Conservation (phyloP, 2,888 invertebrate genomes). For the Eugnorisma glareosa region DNA sequence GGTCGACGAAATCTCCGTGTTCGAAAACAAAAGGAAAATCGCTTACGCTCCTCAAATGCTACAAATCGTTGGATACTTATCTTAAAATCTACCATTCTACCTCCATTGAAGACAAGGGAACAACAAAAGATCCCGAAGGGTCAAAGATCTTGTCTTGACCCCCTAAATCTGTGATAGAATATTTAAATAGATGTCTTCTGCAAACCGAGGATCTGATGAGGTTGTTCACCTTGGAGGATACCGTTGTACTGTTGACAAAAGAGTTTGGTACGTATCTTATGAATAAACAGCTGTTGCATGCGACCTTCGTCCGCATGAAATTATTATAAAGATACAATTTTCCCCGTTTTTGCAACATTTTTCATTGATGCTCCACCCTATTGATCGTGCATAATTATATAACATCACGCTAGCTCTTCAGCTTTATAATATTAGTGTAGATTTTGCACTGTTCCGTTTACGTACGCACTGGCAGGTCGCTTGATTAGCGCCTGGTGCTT, state of each 20-base stretch:
- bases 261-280: neutral
- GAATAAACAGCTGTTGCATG: too few species aligned
- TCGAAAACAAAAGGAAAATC: conserved; percentile 32
- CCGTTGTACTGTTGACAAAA: conserved; percentile 13
- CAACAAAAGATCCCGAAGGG: conserved; percentile 43
- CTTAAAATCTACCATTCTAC: conserved; percentile 16
- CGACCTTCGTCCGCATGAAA: too few species aligned
- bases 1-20: neutral
- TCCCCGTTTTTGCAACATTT: too few species aligned
- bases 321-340: too few species aligned
- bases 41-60: conserved; percentile 29
- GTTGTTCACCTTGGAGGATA: conserved; percentile 3
- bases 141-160: conserved; percentile 23
- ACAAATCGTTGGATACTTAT: conserved; percentile 41
- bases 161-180: conserved; percentile 44
- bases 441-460: neutral
- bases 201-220: neutral
- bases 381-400: too few species aligned
- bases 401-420: too few species aligned
- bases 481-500: too few species aligned
- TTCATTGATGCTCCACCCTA: too few species aligned
- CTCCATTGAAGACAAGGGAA: conserved; percentile 30
- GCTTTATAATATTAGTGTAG: too few species aligned
- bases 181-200: conserved; percentile 43
- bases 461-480: neutral